phyloP scores from a whole-genome alignment of 1,140 invertebrate genomes.

The Belonocnema kinseyi region DNA sequence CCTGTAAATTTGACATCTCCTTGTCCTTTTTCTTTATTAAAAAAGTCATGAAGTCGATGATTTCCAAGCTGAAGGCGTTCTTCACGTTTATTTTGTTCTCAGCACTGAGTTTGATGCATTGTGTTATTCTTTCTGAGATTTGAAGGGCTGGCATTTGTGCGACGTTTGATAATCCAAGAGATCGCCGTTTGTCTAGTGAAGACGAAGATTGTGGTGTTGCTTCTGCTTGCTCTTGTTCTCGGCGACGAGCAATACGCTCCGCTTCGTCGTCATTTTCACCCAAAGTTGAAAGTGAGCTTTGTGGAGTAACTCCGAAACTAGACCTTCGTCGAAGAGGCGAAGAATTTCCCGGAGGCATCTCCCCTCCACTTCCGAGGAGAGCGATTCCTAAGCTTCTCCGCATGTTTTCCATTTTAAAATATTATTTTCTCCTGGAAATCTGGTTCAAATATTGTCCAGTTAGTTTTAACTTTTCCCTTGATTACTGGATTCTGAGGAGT shows the following conservation, averaged over 20 bases:
- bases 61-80: slow-evolving; percentile 89
- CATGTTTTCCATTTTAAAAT: slow-evolving; percentile 25
- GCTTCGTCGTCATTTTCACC: slow-evolving; percentile 70
- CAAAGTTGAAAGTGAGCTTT: slow-evolving; percentile 32
- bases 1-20: slow-evolving; percentile 83
- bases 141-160: slow-evolving; percentile 58
- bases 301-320: slow-evolving; percentile 35
- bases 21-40: slow-evolving; percentile 82
- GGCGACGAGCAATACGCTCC: slow-evolving; percentile 61
- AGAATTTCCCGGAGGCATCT: slow-evolving; percentile 33
- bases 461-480: slow-evolving; percentile 20
- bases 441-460: not conserved
- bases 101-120: slow-evolving; percentile 79
- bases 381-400: slow-evolving; percentile 43
- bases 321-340: slow-evolving; percentile 58
- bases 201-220: slow-evolving; percentile 29
- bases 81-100: slow-evolving; percentile 89
- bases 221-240: slow-evolving; percentile 36
- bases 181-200: slow-evolving; percentile 50
- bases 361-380: slow-evolving; percentile 22
- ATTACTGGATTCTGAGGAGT: slow-evolving; percentile 41
- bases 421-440: not conserved
- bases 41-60: slow-evolving; percentile 88
- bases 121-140: slow-evolving; percentile 77
- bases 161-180: slow-evolving; percentile 56